Evolutionary conservation across 64 coral and sea anemone genomes (phyloP), one percentile per base, ranked within the genome.

Genomic region (Acropora tenuis): DNA sequence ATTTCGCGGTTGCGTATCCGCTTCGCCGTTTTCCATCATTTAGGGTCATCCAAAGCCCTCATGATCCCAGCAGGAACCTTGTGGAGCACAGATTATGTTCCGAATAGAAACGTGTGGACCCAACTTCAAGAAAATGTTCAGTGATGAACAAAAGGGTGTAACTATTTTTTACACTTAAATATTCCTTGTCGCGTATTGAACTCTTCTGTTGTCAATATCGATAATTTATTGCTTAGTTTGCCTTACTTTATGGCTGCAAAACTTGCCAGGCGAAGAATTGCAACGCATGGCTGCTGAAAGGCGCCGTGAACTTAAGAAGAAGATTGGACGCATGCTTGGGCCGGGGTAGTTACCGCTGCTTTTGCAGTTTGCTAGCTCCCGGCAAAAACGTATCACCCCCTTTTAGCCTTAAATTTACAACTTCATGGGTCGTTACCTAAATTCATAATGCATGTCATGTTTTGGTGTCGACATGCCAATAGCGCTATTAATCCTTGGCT

Each of bases 291-390:
- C 13, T 9, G 8, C 10, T 15, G 15, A 42, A n/a, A 41, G 65
- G 44, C 80, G 80, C 4, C 60, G 19, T 61, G 3, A 83, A 43
- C 9, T 42, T 3, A 68, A 53, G 16, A 91, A 91, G 41, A 85
- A 77, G 45, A 47, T 74, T 17, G 79, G 77, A 1, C 90, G 90
- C 43, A 80, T 44, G 1, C 78, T 91, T 40, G 50, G n/a, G n/a
- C n/a, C n/a, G n/a, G 76, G 2, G 65, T 85, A 44, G 50, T 91
- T 8, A 48, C 80, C 16, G 78, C 80, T 66, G 80, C 79, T 17
- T 91, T 91, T 19, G 90, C 80, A 13, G 9, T 60, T 66, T 91
- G 90, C 15, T 91, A 80, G 90, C 71, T 91, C 12, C 90, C 90
- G 42, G 16, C 80, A 9, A 79, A 91, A 5, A 17, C 66, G 2